Conservation (phyloP, 2,888 invertebrate genomes). For the Cheilosia soror region DNA sequence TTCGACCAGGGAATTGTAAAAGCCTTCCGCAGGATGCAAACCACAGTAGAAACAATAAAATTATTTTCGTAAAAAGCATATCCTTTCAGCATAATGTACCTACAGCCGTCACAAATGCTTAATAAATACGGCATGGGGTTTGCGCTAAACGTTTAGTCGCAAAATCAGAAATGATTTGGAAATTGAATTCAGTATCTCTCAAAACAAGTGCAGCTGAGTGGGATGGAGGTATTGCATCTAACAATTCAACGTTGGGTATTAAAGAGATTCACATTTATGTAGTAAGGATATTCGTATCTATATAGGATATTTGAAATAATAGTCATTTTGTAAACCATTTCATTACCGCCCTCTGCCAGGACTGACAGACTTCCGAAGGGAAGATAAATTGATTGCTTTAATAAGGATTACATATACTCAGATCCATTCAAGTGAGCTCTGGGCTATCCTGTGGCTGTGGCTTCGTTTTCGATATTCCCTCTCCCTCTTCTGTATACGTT, state of each 20-base stretch:
- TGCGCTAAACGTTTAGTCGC: too few relatives aligned
- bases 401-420: slow-evolving; percentile 68
- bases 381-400: slow-evolving; percentile 72
- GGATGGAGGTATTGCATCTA: not conserved
- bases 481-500: slow-evolving; percentile 29
- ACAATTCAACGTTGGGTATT: slow-evolving; percentile 30
- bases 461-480: slow-evolving; percentile 40
- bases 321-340: slow-evolving; percentile 56
- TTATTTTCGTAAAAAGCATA: not conserved
- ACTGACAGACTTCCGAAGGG: slow-evolving; percentile 13
- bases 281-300: slow-evolving; percentile 7
- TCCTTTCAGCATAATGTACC: slow-evolving; percentile 2
- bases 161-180: slow-evolving; percentile 15
- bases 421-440: slow-evolving; percentile 61
- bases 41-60: not conserved
- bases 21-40: too few relatives aligned
- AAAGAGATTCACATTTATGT: slow-evolving; percentile 7
- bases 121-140: not conserved
- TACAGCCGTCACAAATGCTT: not conserved
- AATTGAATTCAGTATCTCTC: slow-evolving; percentile 23
- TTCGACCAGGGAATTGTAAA: too few relatives aligned
- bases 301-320: slow-evolving; percentile 43
- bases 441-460: slow-evolving; percentile 48
- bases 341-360: slow-evolving; percentile 59
- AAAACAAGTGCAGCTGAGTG: slow-evolving; percentile 60